Evolutionary conservation across 2,888 invertebrate species (phyloP).

Genomic region (Neocrepidodera transversa): DNA sequence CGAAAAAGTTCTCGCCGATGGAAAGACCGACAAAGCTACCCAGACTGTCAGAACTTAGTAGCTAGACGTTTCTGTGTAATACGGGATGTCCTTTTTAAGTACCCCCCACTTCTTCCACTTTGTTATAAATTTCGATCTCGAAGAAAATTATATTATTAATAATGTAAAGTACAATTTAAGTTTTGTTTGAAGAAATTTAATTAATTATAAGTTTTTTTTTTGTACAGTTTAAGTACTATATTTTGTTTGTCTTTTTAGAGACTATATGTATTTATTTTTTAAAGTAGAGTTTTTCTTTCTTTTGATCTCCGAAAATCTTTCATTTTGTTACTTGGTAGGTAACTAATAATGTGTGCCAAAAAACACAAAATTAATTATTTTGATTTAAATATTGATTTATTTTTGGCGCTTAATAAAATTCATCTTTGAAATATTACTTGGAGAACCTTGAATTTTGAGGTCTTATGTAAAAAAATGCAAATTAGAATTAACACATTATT

Average conservation of each 20-base stretch:
- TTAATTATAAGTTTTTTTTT: conserved; percentile 46
- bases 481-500: not conserved
- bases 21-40: conserved; percentile 60
- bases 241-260: conserved; percentile 51
- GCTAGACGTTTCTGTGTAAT: conserved; percentile 27
- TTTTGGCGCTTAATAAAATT: not conserved
- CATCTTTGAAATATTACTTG: conserved; percentile 34
- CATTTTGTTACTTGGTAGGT: conserved; percentile 30
- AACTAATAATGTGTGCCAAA: too few relatives aligned
- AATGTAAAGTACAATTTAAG: conserved; percentile 51
- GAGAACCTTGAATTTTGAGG: not conserved
- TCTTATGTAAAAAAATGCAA: too few relatives aligned
- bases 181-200: conserved; percentile 51
- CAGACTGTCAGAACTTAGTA: conserved; percentile 55
- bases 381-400: conserved; percentile 1
- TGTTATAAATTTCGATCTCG: conserved; percentile 52
- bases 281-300: conserved; percentile 46
- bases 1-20: conserved; percentile 49
- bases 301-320: conserved; percentile 52
- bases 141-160: conserved; percentile 47
- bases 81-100: not conserved
- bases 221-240: conserved; percentile 50
- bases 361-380: not conserved
- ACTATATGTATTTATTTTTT: conserved; percentile 48
- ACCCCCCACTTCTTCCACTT: conserved; percentile 45